These are phyloP conservation scores for Cossypha dichroa DNA, from an alignment of 2,797 vertebrate species.

Conservation along the genomic window DNA sequence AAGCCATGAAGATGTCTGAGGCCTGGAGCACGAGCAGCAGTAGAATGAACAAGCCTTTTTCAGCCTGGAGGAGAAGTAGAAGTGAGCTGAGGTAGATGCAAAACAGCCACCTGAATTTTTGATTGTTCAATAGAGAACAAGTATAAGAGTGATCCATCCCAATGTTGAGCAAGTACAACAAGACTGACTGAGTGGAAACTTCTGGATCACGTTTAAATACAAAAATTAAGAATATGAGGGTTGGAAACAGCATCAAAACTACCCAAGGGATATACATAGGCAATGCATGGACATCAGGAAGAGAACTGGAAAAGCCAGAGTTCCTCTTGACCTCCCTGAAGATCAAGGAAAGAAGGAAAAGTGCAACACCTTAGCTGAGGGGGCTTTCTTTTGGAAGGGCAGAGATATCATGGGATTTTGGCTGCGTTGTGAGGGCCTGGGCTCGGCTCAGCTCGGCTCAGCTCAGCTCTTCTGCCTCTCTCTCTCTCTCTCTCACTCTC, in stretches of 20 bases:
- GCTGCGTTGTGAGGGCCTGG: no score
- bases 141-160: rapidly evolving
- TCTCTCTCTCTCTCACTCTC: no score
- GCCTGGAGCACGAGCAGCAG: neutral
- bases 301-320: neutral
- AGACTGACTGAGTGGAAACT: neutral
- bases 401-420: no score
- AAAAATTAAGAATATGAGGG: neutral
- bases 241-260: neutral
- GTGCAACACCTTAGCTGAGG: neutral
- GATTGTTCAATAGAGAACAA: neutral
- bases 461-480: no score
- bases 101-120: neutral
- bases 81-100: neutral
- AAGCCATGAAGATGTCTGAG: neutral
- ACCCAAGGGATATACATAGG: neutral
- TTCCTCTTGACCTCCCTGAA: neutral
- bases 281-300: neutral
- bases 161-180: neutral
- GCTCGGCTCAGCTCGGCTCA: no score
- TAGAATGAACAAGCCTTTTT: neutral
- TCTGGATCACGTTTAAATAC: neutral
- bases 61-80: neutral
- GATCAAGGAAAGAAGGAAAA: neutral
- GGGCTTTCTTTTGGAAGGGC: no score